Evolutionary conservation across 2,113 vertebrate genomes (phyloP).

Genomic region (Amblyornis subalaris): DNA sequence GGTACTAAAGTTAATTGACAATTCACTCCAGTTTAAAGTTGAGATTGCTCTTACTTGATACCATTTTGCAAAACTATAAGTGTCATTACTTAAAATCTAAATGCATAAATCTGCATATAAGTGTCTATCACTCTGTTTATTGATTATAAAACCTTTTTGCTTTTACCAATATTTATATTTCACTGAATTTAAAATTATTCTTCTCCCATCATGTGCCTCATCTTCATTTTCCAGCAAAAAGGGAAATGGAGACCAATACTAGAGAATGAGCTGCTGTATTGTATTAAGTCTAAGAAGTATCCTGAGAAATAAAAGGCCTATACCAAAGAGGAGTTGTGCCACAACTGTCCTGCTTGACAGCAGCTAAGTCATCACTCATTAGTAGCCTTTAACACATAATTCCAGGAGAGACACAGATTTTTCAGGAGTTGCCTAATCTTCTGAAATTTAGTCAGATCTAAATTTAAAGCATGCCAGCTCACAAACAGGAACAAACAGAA

Average conservation of each 20-base stretch:
- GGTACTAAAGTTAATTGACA: not conserved
- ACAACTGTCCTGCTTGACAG: not conserved
- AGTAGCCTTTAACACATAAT: not conserved
- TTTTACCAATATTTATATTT: not conserved
- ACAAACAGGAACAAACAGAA: not conserved
- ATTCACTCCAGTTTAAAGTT: not conserved
- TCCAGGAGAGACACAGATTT: not conserved
- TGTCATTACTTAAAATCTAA: not conserved
- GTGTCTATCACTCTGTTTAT: not conserved
- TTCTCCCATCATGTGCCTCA: not conserved
- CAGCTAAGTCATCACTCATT: not conserved
- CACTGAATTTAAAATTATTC: not conserved
- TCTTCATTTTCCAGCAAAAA: not conserved
- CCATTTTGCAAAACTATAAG: not conserved
- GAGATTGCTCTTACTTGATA: not conserved
- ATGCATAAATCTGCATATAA: not conserved
- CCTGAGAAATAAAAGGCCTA: not conserved
- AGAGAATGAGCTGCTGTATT: not conserved
- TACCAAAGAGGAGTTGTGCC: not conserved
- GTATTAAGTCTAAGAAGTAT: not conserved
- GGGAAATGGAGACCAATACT: not conserved
- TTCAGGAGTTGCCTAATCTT: not conserved
- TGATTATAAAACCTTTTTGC: not conserved
- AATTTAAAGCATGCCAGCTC: not conserved
- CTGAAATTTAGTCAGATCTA: not conserved